phyloP scores from a whole-genome alignment of 2,888 invertebrate genomes.

The Escarpia spicata region DNA sequence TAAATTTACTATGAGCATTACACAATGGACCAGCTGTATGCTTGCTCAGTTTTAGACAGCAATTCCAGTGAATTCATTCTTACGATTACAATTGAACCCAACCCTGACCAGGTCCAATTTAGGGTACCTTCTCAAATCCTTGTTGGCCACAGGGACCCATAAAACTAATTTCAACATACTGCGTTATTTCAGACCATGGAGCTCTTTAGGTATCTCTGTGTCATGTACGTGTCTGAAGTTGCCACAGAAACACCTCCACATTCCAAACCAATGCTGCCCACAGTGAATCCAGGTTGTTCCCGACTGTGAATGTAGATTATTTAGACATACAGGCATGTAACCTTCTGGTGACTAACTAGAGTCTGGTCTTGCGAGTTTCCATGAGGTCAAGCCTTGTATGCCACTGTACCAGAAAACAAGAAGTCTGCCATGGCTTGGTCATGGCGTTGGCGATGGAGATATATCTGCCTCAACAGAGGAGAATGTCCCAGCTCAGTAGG shows the following conservation, averaged over 20 bases:
- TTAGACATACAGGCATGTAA: constrained; percentile 22
- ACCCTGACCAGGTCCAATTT: not conserved
- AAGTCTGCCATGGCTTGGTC: not conserved
- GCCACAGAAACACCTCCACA: constrained; percentile 23
- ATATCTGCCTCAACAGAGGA: too few species aligned
- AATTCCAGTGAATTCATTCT: not conserved
- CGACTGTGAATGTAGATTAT: not conserved
- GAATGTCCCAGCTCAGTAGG: too few species aligned
- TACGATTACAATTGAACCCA: constrained; percentile 19
- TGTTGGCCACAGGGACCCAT: not conserved
- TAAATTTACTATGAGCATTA: too few species aligned
- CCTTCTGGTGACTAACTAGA: constrained; percentile 20
- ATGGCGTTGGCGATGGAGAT: not conserved
- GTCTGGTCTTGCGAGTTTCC: constrained; percentile 6
- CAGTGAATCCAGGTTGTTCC: not conserved
- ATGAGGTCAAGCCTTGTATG: not conserved
- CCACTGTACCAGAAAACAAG: not conserved
- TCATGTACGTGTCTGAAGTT: not conserved
- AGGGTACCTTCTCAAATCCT: not conserved
- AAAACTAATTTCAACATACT: not conserved
- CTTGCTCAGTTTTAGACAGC: not conserved
- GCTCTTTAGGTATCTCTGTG: not conserved
- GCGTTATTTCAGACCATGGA: not conserved
- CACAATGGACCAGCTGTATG: not conserved
- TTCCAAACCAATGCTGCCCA: constrained; percentile 19